These are phyloP conservation scores for Peromyscus maniculatus DNA, from an alignment of 2,113 vertebrate species.

Conservation along the genomic window DNA sequence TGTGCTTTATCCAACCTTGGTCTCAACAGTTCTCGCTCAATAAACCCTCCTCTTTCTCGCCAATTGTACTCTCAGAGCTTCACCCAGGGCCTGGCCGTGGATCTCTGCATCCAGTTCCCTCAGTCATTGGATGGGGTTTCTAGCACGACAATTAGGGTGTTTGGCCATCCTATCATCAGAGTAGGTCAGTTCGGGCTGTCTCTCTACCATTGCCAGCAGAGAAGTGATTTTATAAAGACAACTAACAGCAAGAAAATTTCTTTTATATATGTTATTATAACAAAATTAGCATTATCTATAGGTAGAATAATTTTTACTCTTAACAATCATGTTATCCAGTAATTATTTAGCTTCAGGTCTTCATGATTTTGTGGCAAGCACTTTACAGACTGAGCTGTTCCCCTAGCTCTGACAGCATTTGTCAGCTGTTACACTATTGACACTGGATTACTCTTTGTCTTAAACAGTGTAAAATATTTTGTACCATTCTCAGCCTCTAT, in stretches of 20 bases:
- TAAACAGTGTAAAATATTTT: neutral
- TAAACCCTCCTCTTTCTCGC: no score
- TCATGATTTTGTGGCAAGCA: neutral
- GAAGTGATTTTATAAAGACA: constrained; percentile 23
- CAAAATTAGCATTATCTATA: constrained; percentile 21
- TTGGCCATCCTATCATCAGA: no score
- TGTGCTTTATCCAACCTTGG: no score
- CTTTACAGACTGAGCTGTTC: neutral
- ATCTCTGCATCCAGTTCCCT: no score
- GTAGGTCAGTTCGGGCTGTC: no score
- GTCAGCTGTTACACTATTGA: neutral
- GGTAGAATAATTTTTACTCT: neutral
- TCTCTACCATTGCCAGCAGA: no score
- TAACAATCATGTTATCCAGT: neutral
- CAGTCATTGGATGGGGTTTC: no score
- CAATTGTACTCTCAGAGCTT: no score
- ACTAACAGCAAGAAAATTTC: constrained; percentile 10
- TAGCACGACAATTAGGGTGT: no score
- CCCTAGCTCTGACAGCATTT: neutral
- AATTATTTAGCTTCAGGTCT: neutral
- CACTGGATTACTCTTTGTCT: neutral
- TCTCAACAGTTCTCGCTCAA: no score
- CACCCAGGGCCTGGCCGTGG: no score
- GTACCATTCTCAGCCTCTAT: neutral
- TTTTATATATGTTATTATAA: neutral